phyloP scores from a whole-genome alignment of 2,113 vertebrate species.

The Poecile atricapillus region DNA sequence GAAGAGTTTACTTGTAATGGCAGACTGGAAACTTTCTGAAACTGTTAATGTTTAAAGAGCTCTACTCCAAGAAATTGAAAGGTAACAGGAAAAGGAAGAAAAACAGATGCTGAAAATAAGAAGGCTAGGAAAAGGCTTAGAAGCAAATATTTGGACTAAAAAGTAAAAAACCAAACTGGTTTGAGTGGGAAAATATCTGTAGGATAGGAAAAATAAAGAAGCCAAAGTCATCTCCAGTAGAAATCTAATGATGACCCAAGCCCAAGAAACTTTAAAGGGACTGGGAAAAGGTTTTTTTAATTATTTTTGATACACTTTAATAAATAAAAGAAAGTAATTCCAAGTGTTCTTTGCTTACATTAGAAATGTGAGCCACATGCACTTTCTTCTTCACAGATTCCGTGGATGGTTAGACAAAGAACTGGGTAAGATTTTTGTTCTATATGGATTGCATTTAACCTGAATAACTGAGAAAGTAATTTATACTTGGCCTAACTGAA shows the following conservation, averaged over 20 bases:
- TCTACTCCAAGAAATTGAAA: not conserved
- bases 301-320: not conserved
- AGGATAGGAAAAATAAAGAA: not conserved
- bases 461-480: not conserved
- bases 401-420: not conserved
- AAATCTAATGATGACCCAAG: not conserved
- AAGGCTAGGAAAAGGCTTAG: not conserved
- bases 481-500: not conserved
- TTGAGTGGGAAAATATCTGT: not conserved
- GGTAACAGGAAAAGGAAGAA: not conserved
- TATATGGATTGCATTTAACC: not conserved
- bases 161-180: not conserved
- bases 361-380: not conserved
- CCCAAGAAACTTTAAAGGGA: not conserved
- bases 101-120: not conserved
- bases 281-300: not conserved
- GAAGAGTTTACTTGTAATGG: not conserved
- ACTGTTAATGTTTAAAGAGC: constrained; percentile 35
- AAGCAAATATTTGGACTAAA: not conserved
- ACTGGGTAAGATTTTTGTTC: not conserved
- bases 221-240: not conserved
- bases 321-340: not conserved
- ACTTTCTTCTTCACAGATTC: not conserved
- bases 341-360: not conserved
- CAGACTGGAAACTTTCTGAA: constrained; percentile 39